Conservation (phyloP, 2,888 invertebrate genomes). For the Polymixis flavicincta region DNA sequence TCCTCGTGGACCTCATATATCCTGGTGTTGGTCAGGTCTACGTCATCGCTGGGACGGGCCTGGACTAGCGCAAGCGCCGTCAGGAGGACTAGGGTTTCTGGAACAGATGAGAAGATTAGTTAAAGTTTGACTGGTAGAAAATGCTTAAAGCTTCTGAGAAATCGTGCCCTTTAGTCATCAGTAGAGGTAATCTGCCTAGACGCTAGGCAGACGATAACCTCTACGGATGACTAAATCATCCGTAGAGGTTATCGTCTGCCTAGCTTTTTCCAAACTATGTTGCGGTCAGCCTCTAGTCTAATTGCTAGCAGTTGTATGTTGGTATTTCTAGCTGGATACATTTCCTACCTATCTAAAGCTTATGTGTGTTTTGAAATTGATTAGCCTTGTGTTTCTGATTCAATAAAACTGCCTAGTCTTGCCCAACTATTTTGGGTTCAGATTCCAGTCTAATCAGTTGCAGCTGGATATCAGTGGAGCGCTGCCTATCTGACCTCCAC, state of each 20-base stretch:
- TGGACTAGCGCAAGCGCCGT: conserved; percentile 66
- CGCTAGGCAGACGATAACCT: too few relatives aligned
- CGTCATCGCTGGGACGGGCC: conserved; percentile 59
- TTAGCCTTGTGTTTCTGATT: too few relatives aligned
- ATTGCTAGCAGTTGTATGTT: too few relatives aligned
- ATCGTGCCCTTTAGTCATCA: neutral
- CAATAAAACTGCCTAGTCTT: too few relatives aligned
- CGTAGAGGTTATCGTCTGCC: too few relatives aligned
- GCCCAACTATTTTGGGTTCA: too few relatives aligned
- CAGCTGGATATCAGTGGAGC: too few relatives aligned
- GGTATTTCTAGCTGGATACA: neutral
- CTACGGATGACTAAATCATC: too few relatives aligned
- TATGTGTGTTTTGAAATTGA: neutral
- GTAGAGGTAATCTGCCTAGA: too few relatives aligned
- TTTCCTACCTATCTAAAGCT: neutral
- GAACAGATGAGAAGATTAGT: neutral
- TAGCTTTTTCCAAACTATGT: neutral
- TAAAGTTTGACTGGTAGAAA: neutral
- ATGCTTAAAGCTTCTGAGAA: neutral
- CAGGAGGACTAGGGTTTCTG: conserved; percentile 73
- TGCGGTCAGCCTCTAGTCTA: neutral
- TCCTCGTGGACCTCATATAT: conserved; percentile 91
- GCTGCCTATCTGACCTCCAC: too few relatives aligned
- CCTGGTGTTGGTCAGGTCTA: conserved; percentile 63
- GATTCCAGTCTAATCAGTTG: too few relatives aligned